These are phyloP conservation scores for Eristalis arbustorum DNA, from an alignment of 2,888 invertebrate genomes.

Conservation along the genomic window DNA sequence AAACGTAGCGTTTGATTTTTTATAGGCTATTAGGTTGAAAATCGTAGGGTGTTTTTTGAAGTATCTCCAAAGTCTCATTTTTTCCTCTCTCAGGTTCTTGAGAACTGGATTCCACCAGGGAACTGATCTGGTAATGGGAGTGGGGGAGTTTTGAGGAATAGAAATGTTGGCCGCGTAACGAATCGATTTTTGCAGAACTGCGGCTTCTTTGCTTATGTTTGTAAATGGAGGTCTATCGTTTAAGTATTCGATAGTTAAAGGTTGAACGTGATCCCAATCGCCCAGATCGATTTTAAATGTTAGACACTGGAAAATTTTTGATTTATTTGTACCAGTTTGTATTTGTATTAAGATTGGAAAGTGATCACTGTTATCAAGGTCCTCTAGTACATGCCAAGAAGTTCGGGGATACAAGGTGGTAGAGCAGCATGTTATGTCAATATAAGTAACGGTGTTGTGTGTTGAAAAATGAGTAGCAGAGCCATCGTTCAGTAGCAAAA, in stretches of 20 bases:
- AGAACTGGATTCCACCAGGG: neutral
- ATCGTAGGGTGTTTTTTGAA: neutral
- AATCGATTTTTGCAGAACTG: neutral
- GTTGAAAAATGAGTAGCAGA: slow-evolving; percentile 29
- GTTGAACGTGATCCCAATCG: neutral
- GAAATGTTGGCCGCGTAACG: neutral
- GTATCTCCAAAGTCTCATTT: neutral
- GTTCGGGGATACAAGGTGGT: neutral
- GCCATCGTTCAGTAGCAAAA: too few species aligned
- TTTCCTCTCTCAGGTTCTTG: neutral
- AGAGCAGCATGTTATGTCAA: neutral
- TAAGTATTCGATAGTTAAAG: too few species aligned
- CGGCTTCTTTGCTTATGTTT: neutral
- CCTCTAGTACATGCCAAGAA: neutral
- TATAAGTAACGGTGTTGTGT: neutral
- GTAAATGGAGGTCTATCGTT: neutral
- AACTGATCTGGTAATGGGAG: neutral
- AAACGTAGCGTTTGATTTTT: neutral
- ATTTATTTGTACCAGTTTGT: neutral
- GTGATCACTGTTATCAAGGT: neutral
- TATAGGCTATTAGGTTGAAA: neutral
- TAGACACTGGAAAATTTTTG: neutral
- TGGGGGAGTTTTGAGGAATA: neutral
- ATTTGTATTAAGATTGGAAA: neutral
- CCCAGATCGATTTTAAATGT: neutral